Evolutionary conservation across 1,140 invertebrate species (phyloP), one percentile per base, ranked within the genome.

Genomic region (Lanistes nyassanus): DNA sequence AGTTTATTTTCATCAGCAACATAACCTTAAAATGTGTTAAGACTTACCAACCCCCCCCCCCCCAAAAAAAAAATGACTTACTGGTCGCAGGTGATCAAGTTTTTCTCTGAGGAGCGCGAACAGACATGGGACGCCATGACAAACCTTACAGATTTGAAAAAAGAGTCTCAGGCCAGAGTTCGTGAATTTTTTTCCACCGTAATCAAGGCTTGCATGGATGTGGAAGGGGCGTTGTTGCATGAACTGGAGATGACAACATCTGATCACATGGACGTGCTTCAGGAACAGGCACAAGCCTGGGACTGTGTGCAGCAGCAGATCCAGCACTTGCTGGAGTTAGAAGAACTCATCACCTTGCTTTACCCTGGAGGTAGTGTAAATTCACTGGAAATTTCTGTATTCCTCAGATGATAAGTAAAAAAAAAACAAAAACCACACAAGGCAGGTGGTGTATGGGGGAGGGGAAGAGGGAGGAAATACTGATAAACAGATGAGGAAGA

Each of bases 171-270:
- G 56, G 56, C 34, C 19, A 56, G 60, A 11, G 19, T 72, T 3
- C 53, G 70, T n/a, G 39, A 58, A 13, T 72, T 62, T 55, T 72
- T 72, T 56, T 72, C 70, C 16, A 26, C 37, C 19, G 37, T 72
- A 6, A 72, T 72, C 70, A 72, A 72, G 56, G 70, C 70, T 13
- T 72, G 70, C 70, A 72, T 72, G 37, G 70, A 72, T 29, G 55
- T 58, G 19, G 70, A 72, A 36, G 70, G 55, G 16, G 16, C 70
- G 3, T 36, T 72, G 70, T 36, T 72, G 55, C 55, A 72, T 34
- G 70, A 72, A 29, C 36, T 72, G 55, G 70, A 72, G n/a, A 72
- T 34, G 26, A 11, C 70, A 7, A 55, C 60, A 37, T 72, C 70
- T 9, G 70, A 72, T 37, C 70, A 72, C 55, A 39, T 21, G 26